These are phyloP conservation scores for Helicoverpa assulta DNA, from an alignment of 2,888 invertebrate genomes.

Conservation along the genomic window DNA sequence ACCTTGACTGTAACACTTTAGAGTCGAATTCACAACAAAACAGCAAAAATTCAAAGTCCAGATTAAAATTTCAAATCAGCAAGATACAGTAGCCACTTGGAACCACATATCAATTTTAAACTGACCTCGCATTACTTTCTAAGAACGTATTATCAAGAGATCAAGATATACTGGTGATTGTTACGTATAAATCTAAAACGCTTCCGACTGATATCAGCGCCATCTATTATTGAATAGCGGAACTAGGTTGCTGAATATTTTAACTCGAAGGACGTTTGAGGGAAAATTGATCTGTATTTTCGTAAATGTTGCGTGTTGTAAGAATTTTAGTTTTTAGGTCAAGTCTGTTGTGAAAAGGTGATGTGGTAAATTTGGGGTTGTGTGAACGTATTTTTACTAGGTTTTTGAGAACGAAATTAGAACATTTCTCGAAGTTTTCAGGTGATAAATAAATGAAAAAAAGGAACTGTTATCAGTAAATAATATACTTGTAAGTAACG, in stretches of 20 bases:
- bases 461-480: no score
- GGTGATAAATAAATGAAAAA: no score
- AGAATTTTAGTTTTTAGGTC: constrained; percentile 23
- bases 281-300: constrained; percentile 21
- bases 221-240: constrained; percentile 64
- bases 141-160: constrained; percentile 45
- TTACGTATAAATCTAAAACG: constrained; percentile 65
- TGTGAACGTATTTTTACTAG: no score
- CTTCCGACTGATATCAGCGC: constrained; percentile 70
- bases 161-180: constrained; percentile 64
- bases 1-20: accelerated
- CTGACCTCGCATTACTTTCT: constrained; percentile 46
- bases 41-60: constrained; percentile 32
- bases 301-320: constrained; percentile 23
- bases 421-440: no score
- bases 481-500: no score
- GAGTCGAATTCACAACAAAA: background rate
- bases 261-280: constrained; percentile 18
- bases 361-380: no score
- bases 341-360: background rate
- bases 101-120: constrained; percentile 25
- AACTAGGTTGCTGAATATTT: constrained; percentile 67
- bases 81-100: constrained; percentile 58
- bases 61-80: constrained; percentile 56
- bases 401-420: no score